These are phyloP conservation scores for Kryphioiulus occultus DNA, from an alignment of 2,888 invertebrate species.

Conservation along the genomic window DNA sequence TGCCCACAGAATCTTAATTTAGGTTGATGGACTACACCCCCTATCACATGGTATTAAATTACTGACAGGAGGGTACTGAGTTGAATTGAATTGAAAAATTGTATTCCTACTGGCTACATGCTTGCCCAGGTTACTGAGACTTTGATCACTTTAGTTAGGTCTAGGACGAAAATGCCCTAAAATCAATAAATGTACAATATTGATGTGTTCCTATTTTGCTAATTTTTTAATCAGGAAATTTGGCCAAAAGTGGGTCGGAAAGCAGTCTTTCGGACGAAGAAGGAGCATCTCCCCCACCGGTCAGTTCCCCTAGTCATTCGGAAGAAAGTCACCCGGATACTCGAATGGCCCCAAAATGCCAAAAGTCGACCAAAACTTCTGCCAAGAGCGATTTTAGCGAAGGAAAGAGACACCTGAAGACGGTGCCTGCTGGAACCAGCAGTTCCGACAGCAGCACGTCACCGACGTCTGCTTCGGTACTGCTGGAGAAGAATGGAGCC, in stretches of 20 bases:
- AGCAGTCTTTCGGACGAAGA: conserved; percentile 80
- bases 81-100: too few species aligned
- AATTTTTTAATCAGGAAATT: conserved; percentile 62
- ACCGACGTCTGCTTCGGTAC: neutral
- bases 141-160: too few species aligned
- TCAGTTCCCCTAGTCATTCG: neutral
- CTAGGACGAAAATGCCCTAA: too few species aligned
- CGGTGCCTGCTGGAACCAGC: neutral
- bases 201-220: too few species aligned
- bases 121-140: too few species aligned
- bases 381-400: neutral
- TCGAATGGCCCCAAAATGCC: neutral
- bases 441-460: neutral
- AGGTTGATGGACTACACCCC: too few species aligned
- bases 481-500: neutral
- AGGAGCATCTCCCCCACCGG: conserved; percentile 56
- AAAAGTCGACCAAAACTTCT: conserved; percentile 33
- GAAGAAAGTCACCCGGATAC: neutral
- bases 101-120: too few species aligned
- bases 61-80: too few species aligned
- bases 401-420: neutral
- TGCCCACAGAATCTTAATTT: too few species aligned
- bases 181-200: too few species aligned
- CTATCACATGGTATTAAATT: too few species aligned
- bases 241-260: conserved; percentile 86